Base-by-base conservation (phyloP, 2,113 vertebrate species). In the Numenius arquata region DNA sequence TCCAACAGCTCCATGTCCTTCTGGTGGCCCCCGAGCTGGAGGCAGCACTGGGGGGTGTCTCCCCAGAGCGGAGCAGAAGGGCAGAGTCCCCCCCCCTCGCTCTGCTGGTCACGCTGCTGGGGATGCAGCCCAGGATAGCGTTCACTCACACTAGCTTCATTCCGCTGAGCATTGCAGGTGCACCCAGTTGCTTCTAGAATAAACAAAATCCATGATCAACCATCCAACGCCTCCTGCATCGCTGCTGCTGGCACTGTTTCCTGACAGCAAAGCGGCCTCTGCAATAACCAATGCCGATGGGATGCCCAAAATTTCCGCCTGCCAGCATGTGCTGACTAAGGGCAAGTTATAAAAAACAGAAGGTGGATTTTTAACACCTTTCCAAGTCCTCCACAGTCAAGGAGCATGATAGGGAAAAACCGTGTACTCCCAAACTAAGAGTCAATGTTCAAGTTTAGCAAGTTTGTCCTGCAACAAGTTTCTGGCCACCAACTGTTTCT, bases 341-440 rank as follows among this genome's bases (percentile, higher is more conserved):
- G 32, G 19, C 50, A 58, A 47, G 12, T 0, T 5, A 40, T 7
- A 53, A 59, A 43, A 62, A n/a, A 5, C n/a, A 59, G 62, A 1
- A 58, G 27, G 32, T 36, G 25, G 21, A 41, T 22, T 79, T 67
- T 52, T 12, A 79, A 71, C 12, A 62, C 62, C 43, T 70, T 68
- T 22, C 19, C 23, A 34, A 67, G 53, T 12, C 48, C 30, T 63
- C 29, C 36, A 19, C 0, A 30, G 62, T 59, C 82, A 75, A 23
- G 47, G 11, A 71, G 17, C 13, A 50, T 0, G 2, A 17, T 11
- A 36, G 20, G 40, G 48, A 71, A n/a, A 71, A 56, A 26, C 0
- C 5, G 5, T 0, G 2, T 8, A 6, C 23, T 62, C 40, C 81
- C 27, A 11, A 1, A 29, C 12, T 9, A 34, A 63, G 43, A 63